Base-by-base conservation (phyloP, 92 coral and sea anemone genomes). In the Epizoanthus illoricatus region DNA sequence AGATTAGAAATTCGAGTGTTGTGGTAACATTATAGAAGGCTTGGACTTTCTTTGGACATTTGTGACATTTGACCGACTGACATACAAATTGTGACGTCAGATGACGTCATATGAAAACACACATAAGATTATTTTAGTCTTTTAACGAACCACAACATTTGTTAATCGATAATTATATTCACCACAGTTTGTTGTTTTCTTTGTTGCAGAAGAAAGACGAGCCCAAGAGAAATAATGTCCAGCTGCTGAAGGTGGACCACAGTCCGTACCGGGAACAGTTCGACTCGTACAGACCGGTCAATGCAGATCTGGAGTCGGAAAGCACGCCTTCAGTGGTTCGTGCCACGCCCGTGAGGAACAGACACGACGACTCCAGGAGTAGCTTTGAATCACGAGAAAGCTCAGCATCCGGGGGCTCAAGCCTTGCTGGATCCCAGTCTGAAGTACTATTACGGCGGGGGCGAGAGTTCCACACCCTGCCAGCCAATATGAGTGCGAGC, bases 351-450 rank as follows among this genome's bases (percentile, higher is more conserved):
- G 74, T 84, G n/a, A 80, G 81, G 80, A 76, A 87, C 65, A 86
- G 97, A 6, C 85, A 85, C 76, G 97, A 94, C 78, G 81, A 92
- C 10, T 81, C 84, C 67, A 78, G 82, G 57, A 63, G 82, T 62
- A 93, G 97, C 86, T 85, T 87, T 57, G 91, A 81, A 21, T 93
- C 97, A n/a, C 84, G 94, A 73, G 97, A 92, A 47, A 93, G 97
- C 81, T 88, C 94, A 17, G 69, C 89, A 60, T 91, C 94, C 45
- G 97, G 91, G 65, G 97, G 91, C 85, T 91, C 97, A 13, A 80
- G 80, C 36, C 72, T 88, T 33, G 54, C 83, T 42, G 81, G 80
- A 68, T 87, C 85, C 68, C 93, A 87, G 80, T 90, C 97, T 45
- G 89, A 90, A 57, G 94, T 86, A 60, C 83, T 88, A 18, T 79